Base-by-base conservation (phyloP, 2,797 vertebrate genomes). In the Hyperoplus immaculatus region DNA sequence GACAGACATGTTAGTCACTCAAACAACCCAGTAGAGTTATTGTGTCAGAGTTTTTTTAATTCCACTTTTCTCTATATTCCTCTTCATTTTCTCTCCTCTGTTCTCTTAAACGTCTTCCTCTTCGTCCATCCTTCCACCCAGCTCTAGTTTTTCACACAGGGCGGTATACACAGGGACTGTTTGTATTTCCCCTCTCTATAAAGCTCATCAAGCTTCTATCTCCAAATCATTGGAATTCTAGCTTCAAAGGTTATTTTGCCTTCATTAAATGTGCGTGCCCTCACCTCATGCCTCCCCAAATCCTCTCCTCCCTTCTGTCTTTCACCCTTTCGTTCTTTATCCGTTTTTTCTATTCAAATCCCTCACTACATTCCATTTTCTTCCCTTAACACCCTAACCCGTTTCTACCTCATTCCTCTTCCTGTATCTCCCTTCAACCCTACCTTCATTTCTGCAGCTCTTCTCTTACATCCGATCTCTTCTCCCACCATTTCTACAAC, bases 21-120 rank as follows among this genome's bases (percentile, higher is more conserved):
- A 83, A 65, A 72, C 74, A 76, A 51, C 56, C 53, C 65, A 80
- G 93, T 95, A 94, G 95, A 64, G 47, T 72, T 79, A 42, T 72
- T 83, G 72, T 56, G 4, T 58, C 4, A 2, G 63, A 45, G 11
- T 73, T 69, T 15, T 56, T 6, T 72, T 46, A 46, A 29, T 76
- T 71, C 10, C 46, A 21, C 54, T 69, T 36, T 69, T 1, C 45
- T 66, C 75, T 45, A 18, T 43, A n/a, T 70, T 78, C 75, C 1
- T 45, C n/a, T 66, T 42, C 8, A 47, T 61, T 61, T 12, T 78
- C 56, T 47, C 8, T 67, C 15, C 10, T 74, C 6, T 54, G 1
- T 10, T 64, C 15, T 16, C 2, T 47, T 59, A 5, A 21, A 36
- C 58, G 9, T 43, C 15, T 46, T 14, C 54, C n/a, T 41, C n/a